phyloP scores from a whole-genome alignment of 92 coral and sea anemone species.

The Metridium senile region DNA sequence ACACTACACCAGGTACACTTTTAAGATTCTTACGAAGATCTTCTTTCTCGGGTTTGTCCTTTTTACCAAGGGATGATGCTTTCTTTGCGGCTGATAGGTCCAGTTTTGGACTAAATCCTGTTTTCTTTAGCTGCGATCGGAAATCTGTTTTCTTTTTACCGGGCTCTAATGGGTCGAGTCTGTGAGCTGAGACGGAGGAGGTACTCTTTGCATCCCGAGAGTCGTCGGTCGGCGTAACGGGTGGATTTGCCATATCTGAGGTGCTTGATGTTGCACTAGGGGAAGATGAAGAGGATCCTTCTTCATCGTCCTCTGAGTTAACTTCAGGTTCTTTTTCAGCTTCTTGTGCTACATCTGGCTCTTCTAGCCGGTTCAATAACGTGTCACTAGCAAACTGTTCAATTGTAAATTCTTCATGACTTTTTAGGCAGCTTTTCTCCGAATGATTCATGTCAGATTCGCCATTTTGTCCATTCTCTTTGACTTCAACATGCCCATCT shows the following conservation, averaged over 20 bases:
- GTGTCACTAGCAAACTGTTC: constrained; percentile 48
- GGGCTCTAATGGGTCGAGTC: constrained; percentile 28
- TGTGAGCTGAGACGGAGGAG: constrained; percentile 1
- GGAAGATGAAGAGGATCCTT: constrained; percentile 32
- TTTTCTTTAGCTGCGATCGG: constrained; percentile 65
- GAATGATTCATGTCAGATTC: neutral
- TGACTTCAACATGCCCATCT: neutral
- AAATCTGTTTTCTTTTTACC: constrained; percentile 73
- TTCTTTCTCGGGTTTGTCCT: constrained; percentile 31
- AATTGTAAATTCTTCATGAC: constrained; percentile 26
- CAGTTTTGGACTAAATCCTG: constrained; percentile 46
- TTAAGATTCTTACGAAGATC: constrained; percentile 68
- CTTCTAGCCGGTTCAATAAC: constrained; percentile 26
- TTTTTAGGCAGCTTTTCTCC: constrained; percentile 9
- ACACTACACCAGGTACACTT: constrained; percentile 38
- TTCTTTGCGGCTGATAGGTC: constrained; percentile 17
- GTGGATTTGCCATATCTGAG: constrained; percentile 29
- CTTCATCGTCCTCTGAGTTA: constrained; percentile 26
- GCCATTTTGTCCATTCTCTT: constrained; percentile 10
- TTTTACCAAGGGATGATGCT: constrained; percentile 17
- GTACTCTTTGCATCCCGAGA: neutral
- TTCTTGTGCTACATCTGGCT: constrained; percentile 7
- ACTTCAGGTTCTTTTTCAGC: constrained; percentile 22
- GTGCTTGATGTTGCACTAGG: constrained; percentile 38
- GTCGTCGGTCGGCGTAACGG: constrained; percentile 4